Evolutionary conservation across 2,888 invertebrate genomes (phyloP).

Genomic region (Cepaea hortensis): DNA sequence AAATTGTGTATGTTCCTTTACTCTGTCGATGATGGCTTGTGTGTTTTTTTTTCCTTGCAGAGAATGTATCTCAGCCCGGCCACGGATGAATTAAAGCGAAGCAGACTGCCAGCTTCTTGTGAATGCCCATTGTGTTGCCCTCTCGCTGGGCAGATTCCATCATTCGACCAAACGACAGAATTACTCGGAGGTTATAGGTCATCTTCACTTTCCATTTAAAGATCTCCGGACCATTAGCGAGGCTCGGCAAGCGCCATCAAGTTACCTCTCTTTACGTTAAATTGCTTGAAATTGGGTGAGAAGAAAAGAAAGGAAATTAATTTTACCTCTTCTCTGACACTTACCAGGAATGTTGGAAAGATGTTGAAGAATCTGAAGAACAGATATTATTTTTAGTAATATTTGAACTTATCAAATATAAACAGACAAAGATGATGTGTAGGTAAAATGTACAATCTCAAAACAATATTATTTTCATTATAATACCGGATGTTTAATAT

Average conservation of each 20-base stretch:
- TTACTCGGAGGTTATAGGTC: not conserved
- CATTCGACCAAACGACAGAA: not conserved
- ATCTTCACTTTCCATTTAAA: not conserved
- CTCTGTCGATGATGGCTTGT: not conserved
- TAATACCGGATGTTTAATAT: too few species aligned
- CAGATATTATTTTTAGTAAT: too few species aligned
- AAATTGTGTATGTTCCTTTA: not conserved
- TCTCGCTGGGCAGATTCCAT: not conserved
- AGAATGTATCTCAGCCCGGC: not conserved
- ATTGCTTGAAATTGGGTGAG: not conserved
- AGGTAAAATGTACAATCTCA: too few species aligned
- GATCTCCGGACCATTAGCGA: not conserved
- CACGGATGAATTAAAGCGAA: not conserved
- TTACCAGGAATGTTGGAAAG: slow-evolving; percentile 8
- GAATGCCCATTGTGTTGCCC: not conserved
- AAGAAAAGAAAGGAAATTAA: not conserved
- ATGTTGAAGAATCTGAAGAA: not conserved
- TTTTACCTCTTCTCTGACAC: not conserved
- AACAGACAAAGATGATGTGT: too few species aligned
- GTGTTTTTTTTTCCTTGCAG: not conserved
- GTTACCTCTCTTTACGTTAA: not conserved
- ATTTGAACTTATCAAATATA: too few species aligned
- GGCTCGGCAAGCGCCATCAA: not conserved
- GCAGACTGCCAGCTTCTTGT: not conserved
- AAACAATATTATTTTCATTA: too few species aligned